Evolutionary conservation across 2,797 vertebrate species (phyloP).

Genomic region (Pangasius djambal): DNA sequence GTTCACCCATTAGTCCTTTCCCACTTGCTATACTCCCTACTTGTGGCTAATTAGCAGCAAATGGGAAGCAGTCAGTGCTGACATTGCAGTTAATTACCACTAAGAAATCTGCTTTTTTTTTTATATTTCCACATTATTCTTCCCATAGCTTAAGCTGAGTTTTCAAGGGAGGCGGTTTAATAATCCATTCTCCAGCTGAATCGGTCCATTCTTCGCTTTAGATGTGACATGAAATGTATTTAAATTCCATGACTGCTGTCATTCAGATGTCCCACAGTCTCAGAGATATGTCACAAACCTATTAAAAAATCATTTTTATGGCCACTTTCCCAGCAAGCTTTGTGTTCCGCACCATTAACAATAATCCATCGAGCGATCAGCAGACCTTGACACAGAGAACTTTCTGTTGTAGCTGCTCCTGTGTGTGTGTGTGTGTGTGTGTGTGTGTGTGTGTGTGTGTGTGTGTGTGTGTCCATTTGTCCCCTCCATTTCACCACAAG

Average conservation of each 20-base stretch:
- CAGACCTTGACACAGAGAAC: constrained; percentile 32
- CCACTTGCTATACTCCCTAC: constrained; percentile 20
- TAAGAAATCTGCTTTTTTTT: constrained; percentile 12
- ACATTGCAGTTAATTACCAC: constrained; percentile 41
- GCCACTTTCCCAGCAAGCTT: constrained; percentile 60
- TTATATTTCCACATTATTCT: not conserved
- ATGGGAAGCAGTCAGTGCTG: constrained; percentile 45
- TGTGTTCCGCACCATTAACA: constrained; percentile 67
- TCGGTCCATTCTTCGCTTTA: not conserved
- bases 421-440: constrained; percentile 28
- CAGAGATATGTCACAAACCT: constrained; percentile 64
- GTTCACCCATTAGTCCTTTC: constrained; percentile 19
- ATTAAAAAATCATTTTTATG: constrained; percentile 76
- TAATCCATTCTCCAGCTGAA: not conserved
- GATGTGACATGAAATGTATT: constrained; percentile 44
- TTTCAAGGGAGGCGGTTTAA: not conserved
- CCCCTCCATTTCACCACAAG: constrained; percentile 16
- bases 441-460: constrained; percentile 12
- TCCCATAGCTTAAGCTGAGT: not conserved
- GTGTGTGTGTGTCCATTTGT: constrained; percentile 12
- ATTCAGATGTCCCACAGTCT: constrained; percentile 29
- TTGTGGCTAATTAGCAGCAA: constrained; percentile 45
- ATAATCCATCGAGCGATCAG: constrained; percentile 54
- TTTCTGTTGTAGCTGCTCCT: constrained; percentile 52
- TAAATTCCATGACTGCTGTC: constrained; percentile 37